A percentile compares a stretch with the other conserved stretches of the same genome.
phyloP scores from a whole-genome alignment of 1,140 invertebrate genomes.

The Temnothorax curvispinosus region DNA sequence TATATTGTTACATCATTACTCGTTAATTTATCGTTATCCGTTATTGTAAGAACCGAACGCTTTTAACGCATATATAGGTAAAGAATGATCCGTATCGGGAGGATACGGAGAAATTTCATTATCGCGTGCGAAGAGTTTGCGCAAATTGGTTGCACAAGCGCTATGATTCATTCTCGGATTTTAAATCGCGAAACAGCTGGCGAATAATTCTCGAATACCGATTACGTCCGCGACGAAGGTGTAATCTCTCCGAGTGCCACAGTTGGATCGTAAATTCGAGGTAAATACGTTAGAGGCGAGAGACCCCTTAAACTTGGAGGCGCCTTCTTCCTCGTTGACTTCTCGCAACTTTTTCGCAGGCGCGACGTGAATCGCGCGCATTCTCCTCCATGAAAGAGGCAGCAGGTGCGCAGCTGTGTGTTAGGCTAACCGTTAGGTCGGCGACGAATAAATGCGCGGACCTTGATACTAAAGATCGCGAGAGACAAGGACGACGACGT shows the following conservation, averaged over 20 bases:
- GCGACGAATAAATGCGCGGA: not conserved
- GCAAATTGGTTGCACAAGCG: not conserved
- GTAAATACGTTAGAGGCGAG: not conserved
- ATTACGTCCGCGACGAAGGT: not conserved
- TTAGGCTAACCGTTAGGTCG: conserved; percentile 1
- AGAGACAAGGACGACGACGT: not conserved
- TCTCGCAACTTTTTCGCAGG: not conserved
- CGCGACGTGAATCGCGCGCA: conserved; percentile 2
- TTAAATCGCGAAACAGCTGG: conserved; percentile 41
- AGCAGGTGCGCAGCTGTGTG: not conserved
- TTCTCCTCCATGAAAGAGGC: not conserved
- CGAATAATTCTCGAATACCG: conserved; percentile 28
- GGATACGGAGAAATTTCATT: not conserved
- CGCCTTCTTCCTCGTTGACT: not conserved
- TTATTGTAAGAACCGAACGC: not conserved
- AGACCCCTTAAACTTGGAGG: not conserved
- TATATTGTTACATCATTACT: not conserved
- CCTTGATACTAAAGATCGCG: conserved; percentile 22
- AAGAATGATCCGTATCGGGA: not conserved
- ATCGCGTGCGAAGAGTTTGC: no score
- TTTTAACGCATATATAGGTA: not conserved
- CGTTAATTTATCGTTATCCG: not conserved
- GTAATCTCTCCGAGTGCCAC: conserved; percentile 12
- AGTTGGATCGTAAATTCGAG: conserved; percentile 28
- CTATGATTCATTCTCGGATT: conserved; percentile 6